These are phyloP conservation scores for Apogon talboti DNA, from an alignment of 2,797 vertebrate species.

Conservation along the genomic window DNA sequence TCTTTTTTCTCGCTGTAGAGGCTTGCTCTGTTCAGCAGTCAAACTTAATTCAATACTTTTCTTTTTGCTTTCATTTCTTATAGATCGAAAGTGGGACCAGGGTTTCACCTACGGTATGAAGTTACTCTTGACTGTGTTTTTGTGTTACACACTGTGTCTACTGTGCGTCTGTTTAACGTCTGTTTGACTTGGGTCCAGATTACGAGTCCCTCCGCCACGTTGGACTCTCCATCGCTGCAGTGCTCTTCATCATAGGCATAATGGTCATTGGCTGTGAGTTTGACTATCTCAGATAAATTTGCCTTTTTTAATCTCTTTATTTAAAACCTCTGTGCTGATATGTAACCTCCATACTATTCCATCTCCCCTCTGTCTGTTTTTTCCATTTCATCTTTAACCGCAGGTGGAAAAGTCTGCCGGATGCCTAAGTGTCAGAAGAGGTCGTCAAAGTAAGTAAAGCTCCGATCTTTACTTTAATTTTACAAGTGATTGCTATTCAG, in stretches of 20 bases:
- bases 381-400: conserved; percentile 16
- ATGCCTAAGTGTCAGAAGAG: conserved; percentile 61
- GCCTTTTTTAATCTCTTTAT: not conserved
- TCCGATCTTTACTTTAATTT: not conserved
- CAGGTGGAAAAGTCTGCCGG: conserved; percentile 72
- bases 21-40: conserved; percentile 38
- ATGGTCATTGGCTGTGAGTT: conserved; percentile 81
- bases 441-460: conserved; percentile 74
- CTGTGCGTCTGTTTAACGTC: conserved; percentile 11
- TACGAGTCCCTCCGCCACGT: conserved; percentile 61
- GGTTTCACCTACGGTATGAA: conserved; percentile 79
- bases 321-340: not conserved
- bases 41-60: conserved; percentile 48
- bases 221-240: conserved; percentile 74
- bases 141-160: not conserved
- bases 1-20: conserved; percentile 28
- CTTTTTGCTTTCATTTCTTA: conserved; percentile 30
- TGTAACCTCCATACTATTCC: not conserved
- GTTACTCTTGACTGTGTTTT: not conserved
- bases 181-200: conserved; percentile 66
- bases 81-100: conserved; percentile 59
- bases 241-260: conserved; percentile 81
- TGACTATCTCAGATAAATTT: not conserved
- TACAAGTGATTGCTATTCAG: not conserved
- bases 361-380: not conserved